A percentile compares a stretch with the other conserved stretches of the same genome.
phyloP scores from a whole-genome alignment of 37 sponge, comb jelly and placozoan genomes.

The Oopsacas minuta region DNA sequence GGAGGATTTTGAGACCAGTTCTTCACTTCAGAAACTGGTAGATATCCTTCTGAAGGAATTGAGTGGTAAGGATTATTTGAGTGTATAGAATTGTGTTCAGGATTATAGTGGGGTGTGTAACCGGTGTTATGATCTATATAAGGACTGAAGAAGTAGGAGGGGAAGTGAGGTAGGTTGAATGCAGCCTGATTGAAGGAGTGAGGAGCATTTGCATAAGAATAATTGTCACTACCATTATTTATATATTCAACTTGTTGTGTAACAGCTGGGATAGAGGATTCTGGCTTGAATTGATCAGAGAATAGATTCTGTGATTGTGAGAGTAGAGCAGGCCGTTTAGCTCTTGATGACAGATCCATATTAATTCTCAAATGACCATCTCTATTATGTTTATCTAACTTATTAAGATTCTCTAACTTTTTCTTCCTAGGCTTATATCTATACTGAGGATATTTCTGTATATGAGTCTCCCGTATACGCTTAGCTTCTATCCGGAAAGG shows the following conservation, averaged over 20 bases:
- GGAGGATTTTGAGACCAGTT: not conserved
- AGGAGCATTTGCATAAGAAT: not conserved
- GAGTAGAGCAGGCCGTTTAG: not conserved
- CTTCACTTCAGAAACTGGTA: not conserved
- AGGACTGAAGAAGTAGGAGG: conserved; percentile 13
- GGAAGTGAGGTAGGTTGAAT: not conserved
- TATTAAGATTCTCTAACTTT: conserved; percentile 28
- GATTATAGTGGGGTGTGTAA: not conserved
- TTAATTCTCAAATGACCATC: not conserved
- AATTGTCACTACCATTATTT: not conserved
- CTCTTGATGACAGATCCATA: not conserved
- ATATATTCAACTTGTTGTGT: not conserved
- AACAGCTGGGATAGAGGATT: not conserved
- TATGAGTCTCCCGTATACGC: conserved; percentile 76
- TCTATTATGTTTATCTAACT: not conserved
- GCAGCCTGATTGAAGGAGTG: not conserved
- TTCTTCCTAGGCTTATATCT: conserved; percentile 92
- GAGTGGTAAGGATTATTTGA: not conserved
- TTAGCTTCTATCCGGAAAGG: conserved; percentile 93
- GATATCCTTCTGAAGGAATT: not conserved
- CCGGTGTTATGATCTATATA: not conserved
- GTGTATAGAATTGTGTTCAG: not conserved
- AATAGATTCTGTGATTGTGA: not conserved
- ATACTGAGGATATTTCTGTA: conserved; percentile 88
- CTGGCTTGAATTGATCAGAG: not conserved